These are phyloP conservation scores for Pelosia muscerda DNA, from an alignment of 2,888 invertebrate species.

Conservation along the genomic window DNA sequence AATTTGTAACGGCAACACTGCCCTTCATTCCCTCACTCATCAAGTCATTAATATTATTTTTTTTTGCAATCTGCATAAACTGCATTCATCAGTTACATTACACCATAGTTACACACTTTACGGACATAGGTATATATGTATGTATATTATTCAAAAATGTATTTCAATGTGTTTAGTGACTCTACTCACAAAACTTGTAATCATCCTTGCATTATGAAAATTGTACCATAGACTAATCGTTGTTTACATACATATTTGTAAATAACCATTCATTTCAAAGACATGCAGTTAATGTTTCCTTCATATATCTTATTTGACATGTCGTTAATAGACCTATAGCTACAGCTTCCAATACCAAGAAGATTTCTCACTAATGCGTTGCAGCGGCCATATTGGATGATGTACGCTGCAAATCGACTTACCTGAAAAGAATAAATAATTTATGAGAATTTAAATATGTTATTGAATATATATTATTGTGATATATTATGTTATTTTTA, in stretches of 20 bases:
- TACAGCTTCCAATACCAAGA: neutral
- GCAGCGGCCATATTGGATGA: slow-evolving; percentile 20
- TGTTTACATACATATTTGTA: neutral
- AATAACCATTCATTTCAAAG: slow-evolving; percentile 18
- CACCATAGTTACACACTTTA: too few relatives aligned
- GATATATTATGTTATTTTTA: neutral
- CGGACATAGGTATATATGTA: too few relatives aligned
- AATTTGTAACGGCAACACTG: too few relatives aligned
- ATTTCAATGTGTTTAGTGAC: too few relatives aligned
- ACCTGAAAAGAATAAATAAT: slow-evolving; percentile 44
- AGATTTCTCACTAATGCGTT: slow-evolving; percentile 14
- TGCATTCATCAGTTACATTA: too few relatives aligned
- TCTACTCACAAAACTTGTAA: too few relatives aligned
- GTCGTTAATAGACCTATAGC: slow-evolving; percentile 23
- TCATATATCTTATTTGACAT: slow-evolving; percentile 54
- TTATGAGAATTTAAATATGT: slow-evolving; percentile 23
- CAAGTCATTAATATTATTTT: too few relatives aligned
- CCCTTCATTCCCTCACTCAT: too few relatives aligned
- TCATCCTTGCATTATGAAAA: neutral
- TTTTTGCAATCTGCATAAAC: too few relatives aligned
- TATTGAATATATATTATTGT: neutral
- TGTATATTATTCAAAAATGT: too few relatives aligned
- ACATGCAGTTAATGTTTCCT: slow-evolving; percentile 51
- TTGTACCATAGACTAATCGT: neutral
- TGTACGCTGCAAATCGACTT: slow-evolving; percentile 36